A percentile compares a stretch with the other conserved stretches of the same genome.
Conservation (phyloP, 2,797 vertebrate species). For the Emys orbicularis region DNA sequence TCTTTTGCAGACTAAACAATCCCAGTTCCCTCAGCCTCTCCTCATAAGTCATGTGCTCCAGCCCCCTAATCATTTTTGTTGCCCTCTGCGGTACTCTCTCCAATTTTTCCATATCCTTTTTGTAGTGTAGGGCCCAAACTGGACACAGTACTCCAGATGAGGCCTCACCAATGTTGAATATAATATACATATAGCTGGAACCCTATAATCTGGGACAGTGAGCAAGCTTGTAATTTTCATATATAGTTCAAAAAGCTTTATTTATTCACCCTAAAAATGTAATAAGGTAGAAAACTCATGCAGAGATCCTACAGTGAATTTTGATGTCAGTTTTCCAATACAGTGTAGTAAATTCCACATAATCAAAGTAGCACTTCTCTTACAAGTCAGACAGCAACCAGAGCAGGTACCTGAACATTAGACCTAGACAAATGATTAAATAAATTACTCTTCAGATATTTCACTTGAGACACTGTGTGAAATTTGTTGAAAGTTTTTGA, state of each 20-base stretch:
- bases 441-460: not conserved
- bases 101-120: too few relatives aligned
- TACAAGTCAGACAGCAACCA: not conserved
- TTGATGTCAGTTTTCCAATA: not conserved
- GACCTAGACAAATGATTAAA: not conserved
- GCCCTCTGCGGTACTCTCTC: too few relatives aligned
- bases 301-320: constrained; percentile 7
- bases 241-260: constrained; percentile 39
- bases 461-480: not conserved
- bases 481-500: not conserved
- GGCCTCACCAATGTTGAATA: too few relatives aligned
- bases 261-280: constrained; percentile 36
- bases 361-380: not conserved
- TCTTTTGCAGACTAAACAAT: too few relatives aligned
- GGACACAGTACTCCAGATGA: too few relatives aligned
- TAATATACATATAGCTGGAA: not conserved
- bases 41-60: too few relatives aligned
- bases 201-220: constrained; percentile 24
- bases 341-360: not conserved
- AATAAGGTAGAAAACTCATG: constrained; percentile 29
- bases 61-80: too few relatives aligned
- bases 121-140: too few relatives aligned
- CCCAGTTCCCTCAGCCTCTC: too few relatives aligned
- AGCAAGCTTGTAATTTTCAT: constrained; percentile 38
- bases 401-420: not conserved